Evolutionary conservation across 64 coral and sea anemone genomes (phyloP).

Genomic region (Stichodactyla helianthus): DNA sequence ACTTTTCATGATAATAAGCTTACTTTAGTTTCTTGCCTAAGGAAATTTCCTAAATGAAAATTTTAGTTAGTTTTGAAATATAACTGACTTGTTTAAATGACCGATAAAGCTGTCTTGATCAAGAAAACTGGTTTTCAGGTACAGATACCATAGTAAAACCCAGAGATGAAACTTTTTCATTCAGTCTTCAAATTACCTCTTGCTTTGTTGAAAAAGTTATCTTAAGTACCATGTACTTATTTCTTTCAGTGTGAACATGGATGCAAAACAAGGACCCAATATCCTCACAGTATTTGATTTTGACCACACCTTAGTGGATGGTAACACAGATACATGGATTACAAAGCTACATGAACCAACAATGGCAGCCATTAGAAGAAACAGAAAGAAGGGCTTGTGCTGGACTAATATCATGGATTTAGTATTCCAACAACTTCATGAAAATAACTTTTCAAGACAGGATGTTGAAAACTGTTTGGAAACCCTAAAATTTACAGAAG

Average conservation of each 20-base stretch:
- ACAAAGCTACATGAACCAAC: slow-evolving; percentile 55
- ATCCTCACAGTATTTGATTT: slow-evolving; percentile 82
- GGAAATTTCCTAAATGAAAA: too few species aligned
- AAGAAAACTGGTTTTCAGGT: too few species aligned
- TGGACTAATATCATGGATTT: slow-evolving; percentile 92
- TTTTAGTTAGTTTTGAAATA: too few species aligned
- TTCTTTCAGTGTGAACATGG: background rate
- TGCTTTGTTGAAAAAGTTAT: too few species aligned
- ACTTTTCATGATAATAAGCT: too few species aligned
- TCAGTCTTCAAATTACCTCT: too few species aligned
- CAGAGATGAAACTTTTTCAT: too few species aligned
- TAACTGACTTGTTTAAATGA: too few species aligned
- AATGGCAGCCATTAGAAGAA: slow-evolving; percentile 39
- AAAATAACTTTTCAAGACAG: slow-evolving; percentile 44
- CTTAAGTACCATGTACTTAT: too few species aligned
- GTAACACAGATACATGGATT: slow-evolving; percentile 97
- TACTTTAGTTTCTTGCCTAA: too few species aligned
- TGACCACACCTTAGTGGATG: slow-evolving; percentile 88
- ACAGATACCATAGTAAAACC: too few species aligned
- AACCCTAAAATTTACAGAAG: slow-evolving; percentile 77
- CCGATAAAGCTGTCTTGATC: too few species aligned
- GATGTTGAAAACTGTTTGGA: slow-evolving; percentile 84
- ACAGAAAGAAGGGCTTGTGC: slow-evolving; percentile 58
- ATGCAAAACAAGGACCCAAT: background rate
- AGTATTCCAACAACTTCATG: slow-evolving; percentile 60